Conservation (phyloP, 1,140 invertebrate genomes). For the Caenorhabditis elegans region DNA sequence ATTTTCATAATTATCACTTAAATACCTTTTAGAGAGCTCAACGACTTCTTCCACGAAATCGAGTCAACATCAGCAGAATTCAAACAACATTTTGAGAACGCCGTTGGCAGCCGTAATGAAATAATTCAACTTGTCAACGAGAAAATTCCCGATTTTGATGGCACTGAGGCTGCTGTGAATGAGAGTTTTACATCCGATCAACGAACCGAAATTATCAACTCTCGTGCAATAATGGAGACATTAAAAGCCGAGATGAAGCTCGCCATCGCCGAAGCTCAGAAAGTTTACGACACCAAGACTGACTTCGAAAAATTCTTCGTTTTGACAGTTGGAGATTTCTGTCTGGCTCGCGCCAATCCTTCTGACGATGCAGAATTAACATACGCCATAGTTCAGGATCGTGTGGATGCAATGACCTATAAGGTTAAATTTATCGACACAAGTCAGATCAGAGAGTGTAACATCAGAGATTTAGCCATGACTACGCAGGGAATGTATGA, state of each 20-base stretch:
- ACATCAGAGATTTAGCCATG: not conserved
- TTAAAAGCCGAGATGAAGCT: not conserved
- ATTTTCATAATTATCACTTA: not conserved
- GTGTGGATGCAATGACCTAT: not conserved
- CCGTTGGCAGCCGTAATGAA: not conserved
- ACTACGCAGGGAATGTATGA: not conserved
- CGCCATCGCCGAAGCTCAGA: not conserved
- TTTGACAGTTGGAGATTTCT: not conserved
- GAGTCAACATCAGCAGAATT: not conserved
- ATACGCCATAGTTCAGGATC: not conserved
- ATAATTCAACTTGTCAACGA: not conserved
- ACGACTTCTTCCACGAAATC: not conserved
- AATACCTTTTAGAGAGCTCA: not conserved
- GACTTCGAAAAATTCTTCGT: not conserved
- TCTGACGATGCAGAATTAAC: not conserved
- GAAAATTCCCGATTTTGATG: not conserved
- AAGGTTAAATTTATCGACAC: not conserved
- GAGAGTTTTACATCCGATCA: not conserved
- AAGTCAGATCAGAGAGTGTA: not conserved
- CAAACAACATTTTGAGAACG: not conserved
- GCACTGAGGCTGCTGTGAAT: not conserved
- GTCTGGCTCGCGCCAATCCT: not conserved
- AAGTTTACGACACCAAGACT: not conserved
- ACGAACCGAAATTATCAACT: not conserved
- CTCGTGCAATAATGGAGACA: not conserved